Percentiles rank a stretch among this genome's conserved stretches.
These are phyloP conservation scores for Melipona bicolor DNA, from an alignment of 2,888 invertebrate genomes.

Conservation along the genomic window DNA sequence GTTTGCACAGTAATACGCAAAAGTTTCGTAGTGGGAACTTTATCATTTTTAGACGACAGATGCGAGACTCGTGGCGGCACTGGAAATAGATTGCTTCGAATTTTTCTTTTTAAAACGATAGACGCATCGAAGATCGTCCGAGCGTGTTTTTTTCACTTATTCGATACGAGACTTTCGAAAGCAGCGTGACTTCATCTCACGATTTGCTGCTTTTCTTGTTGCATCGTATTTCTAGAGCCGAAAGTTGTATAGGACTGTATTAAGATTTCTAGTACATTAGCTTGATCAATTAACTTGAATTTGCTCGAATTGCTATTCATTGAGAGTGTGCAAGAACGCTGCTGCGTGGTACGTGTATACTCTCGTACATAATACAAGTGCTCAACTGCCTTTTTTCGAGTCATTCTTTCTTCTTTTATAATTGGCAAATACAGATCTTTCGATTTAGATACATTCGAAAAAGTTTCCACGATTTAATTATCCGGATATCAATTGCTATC, in stretches of 20 bases:
- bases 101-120: constrained; percentile 16
- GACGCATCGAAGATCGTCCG: neutral
- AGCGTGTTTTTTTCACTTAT: neutral
- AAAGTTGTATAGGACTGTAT: neutral
- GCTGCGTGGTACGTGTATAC: neutral
- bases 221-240: neutral
- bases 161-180: neutral
- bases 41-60: constrained; percentile 41
- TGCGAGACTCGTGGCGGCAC: constrained; percentile 7
- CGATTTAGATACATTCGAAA: neutral
- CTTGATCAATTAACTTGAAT: constrained; percentile 22
- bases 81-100: constrained; percentile 49
- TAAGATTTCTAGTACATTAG: neutral
- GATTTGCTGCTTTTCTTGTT: neutral
- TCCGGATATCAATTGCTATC: neutral
- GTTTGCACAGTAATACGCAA: constrained; percentile 23
- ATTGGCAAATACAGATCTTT: constrained; percentile 11
- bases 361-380: neutral
- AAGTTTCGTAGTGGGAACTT: constrained; percentile 29
- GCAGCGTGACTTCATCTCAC: neutral
- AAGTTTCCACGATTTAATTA: neutral
- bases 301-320: constrained; percentile 9
- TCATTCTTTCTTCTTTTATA: constrained; percentile 18
- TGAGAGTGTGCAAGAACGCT: neutral
- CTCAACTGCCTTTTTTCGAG: neutral